phyloP scores from a whole-genome alignment of 2,113 vertebrate species.

The Chloroceryle aenea region DNA sequence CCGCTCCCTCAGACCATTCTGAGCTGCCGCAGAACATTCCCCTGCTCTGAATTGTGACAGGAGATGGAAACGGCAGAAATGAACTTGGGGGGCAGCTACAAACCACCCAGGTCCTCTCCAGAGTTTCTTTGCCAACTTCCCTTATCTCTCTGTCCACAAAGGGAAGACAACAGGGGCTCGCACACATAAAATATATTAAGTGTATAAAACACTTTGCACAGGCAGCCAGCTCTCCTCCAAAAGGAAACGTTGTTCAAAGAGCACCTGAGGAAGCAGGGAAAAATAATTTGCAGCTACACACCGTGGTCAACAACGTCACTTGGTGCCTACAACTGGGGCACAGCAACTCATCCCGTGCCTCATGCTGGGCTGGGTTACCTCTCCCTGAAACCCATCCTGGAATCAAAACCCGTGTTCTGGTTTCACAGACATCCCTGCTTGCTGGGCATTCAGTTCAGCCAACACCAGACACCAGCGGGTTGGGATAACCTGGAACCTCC shows the following conservation, averaged over 20 bases:
- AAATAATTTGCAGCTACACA: fast-evolving
- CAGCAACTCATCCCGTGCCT: background rate
- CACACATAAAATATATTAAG: fast-evolving
- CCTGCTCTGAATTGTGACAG: background rate
- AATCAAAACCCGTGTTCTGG: background rate
- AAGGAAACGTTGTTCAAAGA: background rate
- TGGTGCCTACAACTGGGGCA: fast-evolving
- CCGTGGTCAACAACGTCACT: fast-evolving
- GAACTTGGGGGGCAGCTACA: background rate
- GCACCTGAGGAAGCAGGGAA: background rate
- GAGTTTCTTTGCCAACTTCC: background rate
- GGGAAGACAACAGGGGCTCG: background rate
- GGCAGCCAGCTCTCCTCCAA: background rate
- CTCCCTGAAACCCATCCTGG: background rate
- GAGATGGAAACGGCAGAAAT: background rate
- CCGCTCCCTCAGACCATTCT: background rate
- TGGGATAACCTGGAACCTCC: background rate
- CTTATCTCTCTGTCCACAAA: background rate
- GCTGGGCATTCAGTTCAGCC: background rate
- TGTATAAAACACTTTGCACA: background rate
- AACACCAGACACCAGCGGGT: background rate
- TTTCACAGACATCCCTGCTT: fast-evolving
- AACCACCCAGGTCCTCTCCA: background rate
- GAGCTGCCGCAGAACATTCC: background rate
- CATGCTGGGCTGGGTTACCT: fast-evolving